Percentiles rank a stretch among this genome's conserved stretches.
phyloP scores from a whole-genome alignment of 2,888 invertebrate species.

The Adela reaumurella region DNA sequence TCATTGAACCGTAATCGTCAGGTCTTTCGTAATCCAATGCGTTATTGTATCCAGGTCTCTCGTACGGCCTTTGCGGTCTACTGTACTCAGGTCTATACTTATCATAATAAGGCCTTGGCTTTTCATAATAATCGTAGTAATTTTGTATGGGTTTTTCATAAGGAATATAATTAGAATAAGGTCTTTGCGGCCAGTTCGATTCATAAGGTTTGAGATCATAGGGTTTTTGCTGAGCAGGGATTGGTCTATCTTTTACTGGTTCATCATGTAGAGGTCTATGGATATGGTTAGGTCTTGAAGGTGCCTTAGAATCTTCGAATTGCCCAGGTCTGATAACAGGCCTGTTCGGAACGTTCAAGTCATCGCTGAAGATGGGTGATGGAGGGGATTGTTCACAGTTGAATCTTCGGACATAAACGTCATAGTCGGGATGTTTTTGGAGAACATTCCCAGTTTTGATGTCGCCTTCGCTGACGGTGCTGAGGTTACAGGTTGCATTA shows the following conservation, averaged over 20 bases:
- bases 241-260: not conserved
- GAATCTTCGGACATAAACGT: conserved; percentile 35
- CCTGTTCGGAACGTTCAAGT: conserved; percentile 25
- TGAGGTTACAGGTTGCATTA: conserved; percentile 42
- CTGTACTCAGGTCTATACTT: conserved; percentile 1
- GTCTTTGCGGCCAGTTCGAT: conserved; percentile 6
- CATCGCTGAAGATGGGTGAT: conserved; percentile 29
- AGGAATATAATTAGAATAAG: not conserved
- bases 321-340: conserved; percentile 18
- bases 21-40: conserved; percentile 23
- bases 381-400: conserved; percentile 42
- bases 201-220: conserved; percentile 23
- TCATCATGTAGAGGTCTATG: not conserved
- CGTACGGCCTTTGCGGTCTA: not conserved
- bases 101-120: conserved; percentile 14
- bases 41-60: conserved; percentile 8
- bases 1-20: conserved; percentile 26
- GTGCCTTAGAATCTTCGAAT: conserved; percentile 1
- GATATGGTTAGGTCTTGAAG: not conserved
- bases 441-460: conserved; percentile 30
- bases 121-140: conserved; percentile 12
- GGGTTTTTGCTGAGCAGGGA: too few relatives aligned
- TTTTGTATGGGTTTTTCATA: conserved; percentile 13
- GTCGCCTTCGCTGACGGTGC: conserved; percentile 31
- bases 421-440: conserved; percentile 36